phyloP scores from a whole-genome alignment of 2,888 invertebrate genomes.

The Orthonychiurus folsomi region DNA sequence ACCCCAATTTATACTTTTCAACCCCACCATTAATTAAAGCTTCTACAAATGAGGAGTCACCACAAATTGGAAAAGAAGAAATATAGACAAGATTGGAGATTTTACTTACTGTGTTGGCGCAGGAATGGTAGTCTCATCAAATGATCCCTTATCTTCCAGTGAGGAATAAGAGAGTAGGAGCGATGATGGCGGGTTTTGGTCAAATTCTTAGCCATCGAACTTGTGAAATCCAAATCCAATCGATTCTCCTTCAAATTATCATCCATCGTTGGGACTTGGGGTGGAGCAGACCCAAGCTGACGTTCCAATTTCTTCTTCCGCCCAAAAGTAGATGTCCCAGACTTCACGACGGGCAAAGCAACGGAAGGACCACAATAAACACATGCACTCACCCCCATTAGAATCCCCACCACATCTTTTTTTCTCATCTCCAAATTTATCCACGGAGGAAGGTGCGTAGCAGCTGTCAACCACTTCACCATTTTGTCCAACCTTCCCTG shows the following conservation, averaged over 20 bases:
- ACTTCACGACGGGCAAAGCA: not conserved
- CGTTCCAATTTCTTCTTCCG: constrained; percentile 24
- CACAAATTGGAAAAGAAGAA: no score
- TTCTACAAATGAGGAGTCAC: no score
- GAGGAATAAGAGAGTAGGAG: constrained; percentile 36
- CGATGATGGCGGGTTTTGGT: constrained; percentile 26
- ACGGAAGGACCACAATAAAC: constrained; percentile 6
- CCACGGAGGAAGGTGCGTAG: not conserved
- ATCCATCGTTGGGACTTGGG: not conserved
- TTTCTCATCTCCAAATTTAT: constrained; percentile 3
- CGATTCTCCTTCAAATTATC: constrained; percentile 15
- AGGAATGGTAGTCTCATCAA: constrained; percentile 37
- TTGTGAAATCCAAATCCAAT: not conserved
- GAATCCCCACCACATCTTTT: not conserved
- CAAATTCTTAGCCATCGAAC: not conserved
- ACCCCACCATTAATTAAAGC: no score
- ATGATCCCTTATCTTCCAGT: constrained; percentile 39
- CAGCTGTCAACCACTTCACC: not conserved
- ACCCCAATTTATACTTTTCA: no score
- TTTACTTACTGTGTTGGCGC: constrained; percentile 15
- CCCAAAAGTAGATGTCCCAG: constrained; percentile 12
- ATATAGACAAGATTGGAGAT: no score
- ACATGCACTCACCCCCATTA: constrained; percentile 8
- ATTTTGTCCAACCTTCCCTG: not conserved
- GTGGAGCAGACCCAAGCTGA: constrained; percentile 1